These are phyloP conservation scores for Loriculus beryllinus DNA, from an alignment of 2,797 vertebrate species.

Conservation along the genomic window DNA sequence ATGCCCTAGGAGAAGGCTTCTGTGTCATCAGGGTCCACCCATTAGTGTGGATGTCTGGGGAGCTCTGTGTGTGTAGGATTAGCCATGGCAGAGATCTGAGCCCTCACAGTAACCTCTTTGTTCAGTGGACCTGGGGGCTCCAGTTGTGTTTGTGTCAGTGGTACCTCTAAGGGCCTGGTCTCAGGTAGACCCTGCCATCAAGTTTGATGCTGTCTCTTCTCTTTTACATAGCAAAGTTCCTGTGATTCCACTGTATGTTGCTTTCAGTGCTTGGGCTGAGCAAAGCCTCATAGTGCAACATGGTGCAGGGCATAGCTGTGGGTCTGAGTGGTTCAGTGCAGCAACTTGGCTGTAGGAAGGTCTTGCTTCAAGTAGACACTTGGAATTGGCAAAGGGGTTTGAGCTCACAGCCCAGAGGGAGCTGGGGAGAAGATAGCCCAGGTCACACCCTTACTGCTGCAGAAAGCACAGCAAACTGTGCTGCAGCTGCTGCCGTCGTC, in stretches of 20 bases:
- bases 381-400: background rate
- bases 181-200: background rate
- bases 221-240: background rate
- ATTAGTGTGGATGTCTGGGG: background rate
- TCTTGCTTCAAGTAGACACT: background rate
- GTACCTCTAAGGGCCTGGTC: background rate
- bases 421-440: background rate
- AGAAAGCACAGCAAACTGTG: background rate
- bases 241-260: background rate
- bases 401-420: background rate
- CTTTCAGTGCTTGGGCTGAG: background rate
- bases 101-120: background rate
- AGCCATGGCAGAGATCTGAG: background rate
- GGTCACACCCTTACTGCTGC: background rate
- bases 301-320: background rate
- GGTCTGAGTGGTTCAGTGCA: background rate
- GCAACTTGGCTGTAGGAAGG: accelerated
- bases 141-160: background rate
- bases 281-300: accelerated
- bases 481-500: background rate
- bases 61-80: background rate
- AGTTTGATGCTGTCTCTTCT: background rate
- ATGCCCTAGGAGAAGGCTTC: background rate
- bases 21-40: background rate
- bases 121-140: background rate